Conservation (phyloP, 2,888 invertebrate genomes). For the Fissipunctia ypsillon region DNA sequence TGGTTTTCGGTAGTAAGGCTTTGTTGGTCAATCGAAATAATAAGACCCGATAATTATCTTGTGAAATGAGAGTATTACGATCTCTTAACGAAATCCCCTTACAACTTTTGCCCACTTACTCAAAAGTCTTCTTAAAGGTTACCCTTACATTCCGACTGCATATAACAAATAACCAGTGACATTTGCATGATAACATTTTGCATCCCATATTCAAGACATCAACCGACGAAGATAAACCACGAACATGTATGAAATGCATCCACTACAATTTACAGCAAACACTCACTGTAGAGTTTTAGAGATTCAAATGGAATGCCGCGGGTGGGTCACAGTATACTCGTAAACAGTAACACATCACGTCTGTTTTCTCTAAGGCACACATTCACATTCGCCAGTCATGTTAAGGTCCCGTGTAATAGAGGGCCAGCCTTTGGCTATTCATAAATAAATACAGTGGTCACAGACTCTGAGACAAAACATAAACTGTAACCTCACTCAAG, state of each 20-base stretch:
- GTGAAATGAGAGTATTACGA: not conserved
- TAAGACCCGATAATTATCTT: not conserved
- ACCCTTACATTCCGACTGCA: constrained; percentile 33
- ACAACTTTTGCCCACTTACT: constrained; percentile 9
- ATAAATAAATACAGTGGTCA: not conserved
- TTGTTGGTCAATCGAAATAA: too few species aligned
- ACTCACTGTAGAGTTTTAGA: constrained; percentile 69
- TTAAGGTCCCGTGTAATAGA: not conserved
- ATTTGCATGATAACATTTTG: constrained; percentile 68
- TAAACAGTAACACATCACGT: constrained; percentile 9
- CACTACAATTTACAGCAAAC: constrained; percentile 77
- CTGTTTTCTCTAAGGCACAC: not conserved
- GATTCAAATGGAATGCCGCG: constrained; percentile 68
- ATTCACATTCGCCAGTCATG: too few species aligned
- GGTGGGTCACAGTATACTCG: constrained; percentile 37
- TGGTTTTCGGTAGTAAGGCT: not conserved
- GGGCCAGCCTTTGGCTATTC: not conserved
- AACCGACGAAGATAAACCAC: constrained; percentile 73
- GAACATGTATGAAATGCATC: constrained; percentile 71
- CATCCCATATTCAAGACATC: constrained; percentile 75
- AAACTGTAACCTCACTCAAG: not conserved
- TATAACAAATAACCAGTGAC: constrained; percentile 56
- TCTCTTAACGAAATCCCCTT: not conserved
- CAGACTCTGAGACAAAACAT: not conserved
- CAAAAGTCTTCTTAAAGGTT: constrained; percentile 18